Percentiles rank a stretch among this genome's conserved stretches.
Evolutionary conservation across 2,797 vertebrate species (phyloP).

Genomic region (Microctenopoma lineatum): DNA sequence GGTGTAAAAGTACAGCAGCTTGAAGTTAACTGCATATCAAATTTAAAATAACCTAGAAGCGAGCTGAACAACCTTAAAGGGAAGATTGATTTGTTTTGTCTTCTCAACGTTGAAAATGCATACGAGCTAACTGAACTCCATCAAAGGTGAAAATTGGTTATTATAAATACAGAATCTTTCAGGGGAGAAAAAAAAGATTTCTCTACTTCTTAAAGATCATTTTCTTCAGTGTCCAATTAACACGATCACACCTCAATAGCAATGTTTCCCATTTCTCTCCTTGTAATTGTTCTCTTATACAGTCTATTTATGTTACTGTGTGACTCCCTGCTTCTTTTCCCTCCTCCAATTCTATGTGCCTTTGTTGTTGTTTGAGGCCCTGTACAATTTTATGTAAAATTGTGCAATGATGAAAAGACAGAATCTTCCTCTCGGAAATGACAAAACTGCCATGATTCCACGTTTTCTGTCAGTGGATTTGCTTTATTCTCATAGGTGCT

Average conservation of each 20-base stretch:
- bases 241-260: conserved; percentile 51
- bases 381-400: conserved; percentile 73
- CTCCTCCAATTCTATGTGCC: conserved; percentile 13
- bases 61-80: conserved; percentile 21
- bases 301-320: conserved; percentile 46
- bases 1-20: conserved; percentile 60
- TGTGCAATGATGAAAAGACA: conserved; percentile 56
- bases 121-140: conserved; percentile 35
- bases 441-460: conserved; percentile 70
- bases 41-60: conserved; percentile 48
- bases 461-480: conserved; percentile 67
- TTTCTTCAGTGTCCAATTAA: conserved; percentile 59
- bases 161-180: conserved; percentile 28
- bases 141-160: conserved; percentile 63
- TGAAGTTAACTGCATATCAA: conserved; percentile 61
- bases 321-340: conserved; percentile 7
- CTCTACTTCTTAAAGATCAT: conserved; percentile 24
- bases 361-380: conserved; percentile 46
- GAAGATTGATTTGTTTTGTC: conserved; percentile 38
- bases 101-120: conserved; percentile 27
- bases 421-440: conserved; percentile 66
- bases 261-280: conserved; percentile 54
- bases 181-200: background rate
- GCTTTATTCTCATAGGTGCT: conserved; percentile 67
- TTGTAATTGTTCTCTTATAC: conserved; percentile 55